Evolutionary conservation across 2,888 invertebrate species (phyloP).

Genomic region (Drosophila diplacantha): DNA sequence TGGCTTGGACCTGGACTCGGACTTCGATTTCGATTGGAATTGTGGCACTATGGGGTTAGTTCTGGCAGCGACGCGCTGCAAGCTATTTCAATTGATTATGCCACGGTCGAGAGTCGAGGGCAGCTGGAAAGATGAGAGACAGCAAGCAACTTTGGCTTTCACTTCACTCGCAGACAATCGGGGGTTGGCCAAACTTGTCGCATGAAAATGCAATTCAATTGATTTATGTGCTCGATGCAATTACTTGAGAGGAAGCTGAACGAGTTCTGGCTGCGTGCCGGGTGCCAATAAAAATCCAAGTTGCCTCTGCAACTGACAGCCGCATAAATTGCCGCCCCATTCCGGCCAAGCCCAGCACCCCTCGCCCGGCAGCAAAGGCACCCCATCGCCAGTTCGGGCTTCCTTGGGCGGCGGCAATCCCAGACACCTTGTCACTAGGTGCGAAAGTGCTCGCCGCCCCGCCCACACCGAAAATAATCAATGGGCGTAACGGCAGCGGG

Average conservation of each 20-base stretch:
- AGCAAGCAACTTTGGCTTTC: constrained; percentile 58
- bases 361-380: not conserved
- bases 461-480: constrained; percentile 39
- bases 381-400: not conserved
- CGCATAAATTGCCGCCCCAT: constrained; percentile 63
- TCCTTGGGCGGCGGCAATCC: constrained; percentile 14
- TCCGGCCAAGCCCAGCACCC: constrained; percentile 1
- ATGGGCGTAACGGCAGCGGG: constrained; percentile 58
- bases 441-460: constrained; percentile 58
- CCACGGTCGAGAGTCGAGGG: constrained; percentile 56
- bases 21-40: constrained; percentile 1
- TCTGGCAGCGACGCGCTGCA: constrained; percentile 58
- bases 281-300: constrained; percentile 68
- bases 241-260: constrained; percentile 48
- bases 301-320: constrained; percentile 67
- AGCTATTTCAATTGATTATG: constrained; percentile 71
- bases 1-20: not conserved
- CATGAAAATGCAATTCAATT: constrained; percentile 73
- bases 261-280: constrained; percentile 53
- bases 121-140: constrained; percentile 56
- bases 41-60: constrained; percentile 39
- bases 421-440: constrained; percentile 64
- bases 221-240: constrained; percentile 72
- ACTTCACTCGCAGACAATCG: constrained; percentile 58
- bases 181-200: constrained; percentile 63